Evolutionary conservation across 2,113 vertebrate genomes (phyloP).

Genomic region (Cairina moschata): DNA sequence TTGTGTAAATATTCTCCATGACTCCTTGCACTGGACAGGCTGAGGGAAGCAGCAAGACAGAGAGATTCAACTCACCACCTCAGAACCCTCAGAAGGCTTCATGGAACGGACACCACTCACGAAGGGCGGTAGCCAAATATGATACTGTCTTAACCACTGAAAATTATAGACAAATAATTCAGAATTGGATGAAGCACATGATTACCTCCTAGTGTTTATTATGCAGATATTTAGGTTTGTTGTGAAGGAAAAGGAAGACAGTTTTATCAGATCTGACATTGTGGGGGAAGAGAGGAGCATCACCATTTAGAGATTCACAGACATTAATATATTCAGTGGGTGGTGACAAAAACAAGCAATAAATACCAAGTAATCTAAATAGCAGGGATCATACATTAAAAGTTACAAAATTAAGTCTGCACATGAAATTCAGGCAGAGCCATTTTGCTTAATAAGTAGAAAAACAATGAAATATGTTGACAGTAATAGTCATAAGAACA

Average conservation of each 20-base stretch:
- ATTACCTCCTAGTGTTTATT: not conserved
- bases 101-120: not conserved
- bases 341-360: conserved; percentile 40
- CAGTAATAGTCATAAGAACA: conserved; percentile 58
- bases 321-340: conserved; percentile 30
- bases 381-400: conserved; percentile 16
- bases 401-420: conserved; percentile 55
- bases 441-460: conserved; percentile 59
- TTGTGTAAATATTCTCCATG: not conserved
- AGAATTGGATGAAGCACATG: not conserved
- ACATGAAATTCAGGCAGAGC: not conserved
- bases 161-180: not conserved
- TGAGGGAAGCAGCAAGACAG: not conserved
- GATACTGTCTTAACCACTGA: not conserved
- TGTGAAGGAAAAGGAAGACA: not conserved
- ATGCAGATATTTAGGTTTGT: not conserved
- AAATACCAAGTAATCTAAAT: conserved; percentile 34
- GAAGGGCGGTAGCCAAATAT: not conserved
- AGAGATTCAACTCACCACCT: not conserved
- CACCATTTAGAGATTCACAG: conserved; percentile 5
- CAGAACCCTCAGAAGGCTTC: not conserved
- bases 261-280: conserved; percentile 6
- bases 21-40: not conserved
- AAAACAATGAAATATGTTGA: conserved; percentile 64
- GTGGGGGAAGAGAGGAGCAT: not conserved